phyloP scores from a whole-genome alignment of 2,797 vertebrate genomes.

The Salarias fasciatus region DNA sequence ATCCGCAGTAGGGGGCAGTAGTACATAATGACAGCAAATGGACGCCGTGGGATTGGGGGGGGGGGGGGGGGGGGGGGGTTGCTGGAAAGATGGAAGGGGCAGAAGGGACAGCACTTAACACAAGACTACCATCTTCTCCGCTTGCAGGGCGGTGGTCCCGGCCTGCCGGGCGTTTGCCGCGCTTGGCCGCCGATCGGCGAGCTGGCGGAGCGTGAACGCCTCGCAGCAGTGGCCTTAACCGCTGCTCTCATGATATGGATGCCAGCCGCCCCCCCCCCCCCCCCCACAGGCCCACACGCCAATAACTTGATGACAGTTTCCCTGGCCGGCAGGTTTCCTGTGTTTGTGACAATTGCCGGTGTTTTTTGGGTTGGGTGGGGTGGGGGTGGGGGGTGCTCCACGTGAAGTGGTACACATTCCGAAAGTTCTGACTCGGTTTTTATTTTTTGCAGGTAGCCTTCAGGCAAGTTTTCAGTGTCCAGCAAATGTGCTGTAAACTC shows the following conservation, averaged over 20 bases:
- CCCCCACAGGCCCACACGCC: constrained; percentile 26
- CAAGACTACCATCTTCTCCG: constrained; percentile 65
- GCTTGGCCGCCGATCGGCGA: constrained; percentile 35
- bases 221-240: constrained; percentile 69
- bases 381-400: constrained; percentile 28
- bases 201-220: constrained; percentile 55
- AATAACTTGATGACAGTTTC: constrained; percentile 67
- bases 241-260: constrained; percentile 52
- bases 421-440: constrained; percentile 15
- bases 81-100: constrained; percentile 3
- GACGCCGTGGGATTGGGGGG: constrained; percentile 33
- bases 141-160: neutral
- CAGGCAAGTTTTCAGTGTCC: neutral
- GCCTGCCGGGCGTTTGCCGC: constrained; percentile 41
- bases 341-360: constrained; percentile 73
- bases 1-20: constrained; percentile 82
- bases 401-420: constrained; percentile 11
- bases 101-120: constrained; percentile 70
- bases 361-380: constrained; percentile 22
- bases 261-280: constrained; percentile 37
- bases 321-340: constrained; percentile 48
- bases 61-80: neutral
- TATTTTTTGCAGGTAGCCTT: no score
- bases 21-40: constrained; percentile 80
- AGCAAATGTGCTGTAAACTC: no score